Evolutionary conservation across 2,888 invertebrate genomes (phyloP), one percentile per base, ranked within the genome.

Genomic region (Scrobipalpa atriplicella): DNA sequence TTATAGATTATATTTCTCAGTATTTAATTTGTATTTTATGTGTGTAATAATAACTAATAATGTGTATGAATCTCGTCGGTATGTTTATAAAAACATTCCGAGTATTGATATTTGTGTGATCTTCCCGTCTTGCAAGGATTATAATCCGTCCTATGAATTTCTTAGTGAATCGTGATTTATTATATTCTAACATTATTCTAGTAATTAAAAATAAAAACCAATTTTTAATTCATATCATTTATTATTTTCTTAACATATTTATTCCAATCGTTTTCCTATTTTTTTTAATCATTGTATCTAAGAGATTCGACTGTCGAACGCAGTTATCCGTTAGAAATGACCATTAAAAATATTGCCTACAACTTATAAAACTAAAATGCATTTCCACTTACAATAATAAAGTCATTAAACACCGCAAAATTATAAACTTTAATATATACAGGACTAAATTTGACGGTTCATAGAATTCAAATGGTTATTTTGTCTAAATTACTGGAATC

Each of bases 291-390:
- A 89, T 89, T 89, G 86, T 82, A 81, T 88, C 91, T 91, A 92
- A 91, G 92, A 92, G 91, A 92, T 92, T 92, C 90, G 81, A 85
- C 88, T 85, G 88, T 80, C 84, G 76, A 86, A 78, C 78, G 84
- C 88, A 87, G 86, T 84, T 84, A 84, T 90, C 90, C 75, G 75
- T 87, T 90, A 91, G 87, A 91, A 86, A 90, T 87, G 88, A 90
- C 85, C 82, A 79, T 89, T 89, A 84, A 90, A 89, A 89, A 89
- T 91, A 92, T 92, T 90, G 86, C 90, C 92, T 92, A 92, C 86
- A 89, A 90, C 90, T 90, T 92, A 90, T 84, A 86, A 86, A 92
- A 91, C 92, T 92, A 92, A 92, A 92, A 92, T 91, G 92, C 92
- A 87, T 89, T 90, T 90, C 78, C 88, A 85, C 90, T 91, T 91